Evolutionary conservation across 2,888 invertebrate species (phyloP).

Genomic region (Apodemia duryi): DNA sequence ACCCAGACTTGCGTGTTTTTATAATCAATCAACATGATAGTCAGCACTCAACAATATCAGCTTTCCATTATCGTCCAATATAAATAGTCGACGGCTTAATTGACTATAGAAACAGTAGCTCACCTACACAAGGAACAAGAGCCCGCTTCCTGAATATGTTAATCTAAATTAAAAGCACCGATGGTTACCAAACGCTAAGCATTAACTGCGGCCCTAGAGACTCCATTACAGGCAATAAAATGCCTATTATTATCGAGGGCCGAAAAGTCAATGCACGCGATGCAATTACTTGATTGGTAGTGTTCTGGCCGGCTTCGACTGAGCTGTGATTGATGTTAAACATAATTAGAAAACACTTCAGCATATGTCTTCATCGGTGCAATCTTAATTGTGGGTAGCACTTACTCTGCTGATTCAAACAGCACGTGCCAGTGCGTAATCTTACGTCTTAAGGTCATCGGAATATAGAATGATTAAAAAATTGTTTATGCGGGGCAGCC

Average conservation of each 20-base stretch:
- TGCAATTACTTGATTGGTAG: conserved; percentile 79
- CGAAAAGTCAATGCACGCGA: conserved; percentile 79
- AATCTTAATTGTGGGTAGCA: conserved; percentile 76
- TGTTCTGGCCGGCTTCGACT: conserved; percentile 66
- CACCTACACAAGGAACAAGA: conserved; percentile 39
- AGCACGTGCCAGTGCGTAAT: conserved; percentile 49
- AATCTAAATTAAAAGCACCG: conserved; percentile 71
- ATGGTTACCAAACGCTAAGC: conserved; percentile 59
- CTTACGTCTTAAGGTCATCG: conserved; percentile 1
- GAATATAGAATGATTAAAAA: conserved; percentile 6
- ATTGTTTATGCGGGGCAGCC: too few species aligned
- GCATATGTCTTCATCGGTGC: conserved; percentile 73
- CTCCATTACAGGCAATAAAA: conserved; percentile 78
- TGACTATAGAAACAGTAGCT: conserved; percentile 60
- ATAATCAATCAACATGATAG: conserved; percentile 64
- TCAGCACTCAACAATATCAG: conserved; percentile 62
- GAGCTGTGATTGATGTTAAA: conserved; percentile 73
- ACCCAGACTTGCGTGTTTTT: conserved; percentile 51
- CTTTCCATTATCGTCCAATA: conserved; percentile 54
- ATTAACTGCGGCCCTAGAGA: conserved; percentile 75
- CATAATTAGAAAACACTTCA: conserved; percentile 80
- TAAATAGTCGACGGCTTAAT: conserved; percentile 57
- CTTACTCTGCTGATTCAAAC: conserved; percentile 72
- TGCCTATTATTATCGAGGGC: conserved; percentile 78
- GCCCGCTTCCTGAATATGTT: conserved; percentile 63